Base-by-base conservation (phyloP, 2,888 invertebrate species). In the Griposia aprilina region DNA sequence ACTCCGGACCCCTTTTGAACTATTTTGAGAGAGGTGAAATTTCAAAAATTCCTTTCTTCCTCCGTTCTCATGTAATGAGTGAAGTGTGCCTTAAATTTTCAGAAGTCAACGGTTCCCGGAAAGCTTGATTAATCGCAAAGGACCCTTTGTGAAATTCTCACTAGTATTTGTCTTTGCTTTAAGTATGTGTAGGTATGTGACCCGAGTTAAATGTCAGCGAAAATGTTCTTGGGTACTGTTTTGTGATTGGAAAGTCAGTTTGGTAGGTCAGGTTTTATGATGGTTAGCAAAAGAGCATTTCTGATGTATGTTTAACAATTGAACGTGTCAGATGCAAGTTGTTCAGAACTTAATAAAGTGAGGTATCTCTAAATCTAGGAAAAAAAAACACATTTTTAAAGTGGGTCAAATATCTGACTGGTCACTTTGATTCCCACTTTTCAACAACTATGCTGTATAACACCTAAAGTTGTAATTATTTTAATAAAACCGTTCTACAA, bases 41-140 rank as follows among this genome's bases (percentile, higher is more conserved):
- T 88, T 87, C 85, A 85, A 87, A 89, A 89, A 88, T 89, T 86
- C 89, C 89, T 87, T 84, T 83, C 80, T 85, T 83, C 74, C 78
- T 36, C 26, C 68, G 72, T 66, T 77, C 65, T 86, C 78, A 63
- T 85, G 85, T 88, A 89, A 88, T 88, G 86, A 88, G 84, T 81
- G 88, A 81, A 88, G 86, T 88, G 87, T 86, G 85, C 83, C 80
- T 80, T 74, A 86, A 84, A 88, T 87, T 87, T 88, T 83, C 82
- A 83, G 74, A 78, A 87, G 83, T 86, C 86, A 88, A 85, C 89
- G 83, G 80, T 85, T 80, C 72, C 69, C 80, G 84, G 77, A 77
- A 85, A 87, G 69, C 79, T 86, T 88, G 84, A 88, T 88, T 88
- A 88, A 88, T 88, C 59, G 82, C 87, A 87, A 82, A 82, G 76